Base-by-base conservation (phyloP, 2,888 invertebrate species). In the Cyclophora punctaria region DNA sequence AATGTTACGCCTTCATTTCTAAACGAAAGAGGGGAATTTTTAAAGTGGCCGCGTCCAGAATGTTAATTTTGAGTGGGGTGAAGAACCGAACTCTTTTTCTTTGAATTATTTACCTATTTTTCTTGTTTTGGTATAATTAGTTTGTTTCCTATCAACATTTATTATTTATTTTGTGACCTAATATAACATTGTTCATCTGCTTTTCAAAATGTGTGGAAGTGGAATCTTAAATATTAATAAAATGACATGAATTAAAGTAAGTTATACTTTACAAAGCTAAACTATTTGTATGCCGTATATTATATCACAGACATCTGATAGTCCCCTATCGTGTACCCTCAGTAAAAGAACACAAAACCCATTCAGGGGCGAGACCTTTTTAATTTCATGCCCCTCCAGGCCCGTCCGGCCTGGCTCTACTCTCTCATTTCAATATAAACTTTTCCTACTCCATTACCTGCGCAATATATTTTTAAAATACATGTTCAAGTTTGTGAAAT, bases 1-100 rank as follows among this genome's bases (percentile, higher is more conserved):
- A 72, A 70, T 62, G 69, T 71, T 68, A 74, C 69, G 73, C 68
- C 74, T 76, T 75, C 69, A 71, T 71, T 73, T 66, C 65, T 61
- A 60, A 66, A 59, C 64, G 60, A 69, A 69, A 66, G 67, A 68
- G 62, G 64, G 59, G 59, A 66, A 63, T 69, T 70, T 75, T 70
- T 60, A 66, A 74, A 69, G 66, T 60, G 59, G 54, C 58, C 63
- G 62, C 67, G 68, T 60, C 58, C 58, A 64, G 75, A 77, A 77
- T 76, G 56, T 71, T 75, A 77, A 76, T 75, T 71, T 64, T 53
- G 45, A 50, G 53, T 51, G 57, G 61, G 60, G 60, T 66, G 61
- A 68, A 71, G 67, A 72, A 67, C 67, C 71, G 59, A 67, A 66
- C 62, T 66, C 60, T 64, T 65, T 44, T 61, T 63, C 65, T 60